These are phyloP conservation scores for Drosophila percnosoma DNA, from an alignment of 2,888 invertebrate species.

Conservation along the genomic window DNA sequence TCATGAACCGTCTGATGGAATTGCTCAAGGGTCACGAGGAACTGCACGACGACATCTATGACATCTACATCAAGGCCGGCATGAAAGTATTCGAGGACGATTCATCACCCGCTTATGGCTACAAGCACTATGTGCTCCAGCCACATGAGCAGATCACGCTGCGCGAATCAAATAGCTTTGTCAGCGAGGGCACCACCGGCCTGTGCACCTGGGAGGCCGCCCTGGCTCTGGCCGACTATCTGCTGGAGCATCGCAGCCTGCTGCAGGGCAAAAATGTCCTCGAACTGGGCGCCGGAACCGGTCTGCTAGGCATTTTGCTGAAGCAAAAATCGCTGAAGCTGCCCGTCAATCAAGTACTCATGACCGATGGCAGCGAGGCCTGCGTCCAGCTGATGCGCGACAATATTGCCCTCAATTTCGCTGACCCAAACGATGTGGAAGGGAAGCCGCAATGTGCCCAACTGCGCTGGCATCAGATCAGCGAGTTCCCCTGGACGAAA, in stretches of 20 bases:
- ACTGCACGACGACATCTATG: slow-evolving; percentile 89
- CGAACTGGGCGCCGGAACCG: slow-evolving; percentile 92
- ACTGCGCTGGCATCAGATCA: slow-evolving; percentile 86
- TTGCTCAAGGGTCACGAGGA: slow-evolving; percentile 86
- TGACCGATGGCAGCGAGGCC: slow-evolving; percentile 89
- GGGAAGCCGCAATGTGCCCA: slow-evolving; percentile 40
- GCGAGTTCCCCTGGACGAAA: slow-evolving; percentile 71
- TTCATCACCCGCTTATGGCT: slow-evolving; percentile 83
- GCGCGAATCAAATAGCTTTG: slow-evolving; percentile 89
- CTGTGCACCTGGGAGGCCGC: slow-evolving; percentile 93
- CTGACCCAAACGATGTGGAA: slow-evolving; percentile 2
- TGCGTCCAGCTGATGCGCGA: slow-evolving; percentile 88
- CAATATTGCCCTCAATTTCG: slow-evolving; percentile 88
- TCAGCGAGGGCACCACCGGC: slow-evolving; percentile 92
- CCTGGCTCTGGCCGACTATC: slow-evolving; percentile 90
- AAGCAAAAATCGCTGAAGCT: slow-evolving; percentile 86
- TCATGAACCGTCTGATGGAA: slow-evolving; percentile 88
- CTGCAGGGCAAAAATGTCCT: slow-evolving; percentile 87
- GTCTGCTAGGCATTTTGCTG: slow-evolving; percentile 89
- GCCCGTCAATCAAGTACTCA: slow-evolving; percentile 86
- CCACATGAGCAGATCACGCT: slow-evolving; percentile 86
- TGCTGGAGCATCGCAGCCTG: slow-evolving; percentile 86
- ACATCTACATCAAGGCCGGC: neutral
- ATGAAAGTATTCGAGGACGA: neutral
- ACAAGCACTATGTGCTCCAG: slow-evolving; percentile 87